Evolutionary conservation across 2,797 vertebrate species (phyloP).

Genomic region (Clangula hyemalis): DNA sequence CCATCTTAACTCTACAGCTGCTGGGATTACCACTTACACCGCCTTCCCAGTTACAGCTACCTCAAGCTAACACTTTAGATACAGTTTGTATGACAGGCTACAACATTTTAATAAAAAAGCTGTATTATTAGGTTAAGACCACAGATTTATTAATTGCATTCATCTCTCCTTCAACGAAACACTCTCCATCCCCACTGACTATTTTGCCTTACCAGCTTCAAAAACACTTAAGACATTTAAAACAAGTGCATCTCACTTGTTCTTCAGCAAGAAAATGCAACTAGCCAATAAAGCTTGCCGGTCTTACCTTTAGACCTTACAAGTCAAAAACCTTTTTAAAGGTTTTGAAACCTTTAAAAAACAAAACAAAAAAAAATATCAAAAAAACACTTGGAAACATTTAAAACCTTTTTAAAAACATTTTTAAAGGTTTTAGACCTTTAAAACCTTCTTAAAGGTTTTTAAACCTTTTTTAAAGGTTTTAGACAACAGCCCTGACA

Average conservation of each 20-base stretch:
- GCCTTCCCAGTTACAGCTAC: not conserved
- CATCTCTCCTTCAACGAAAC: not conserved
- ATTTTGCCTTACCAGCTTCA: not conserved
- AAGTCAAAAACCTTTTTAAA: too few relatives aligned
- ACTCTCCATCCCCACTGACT: not conserved
- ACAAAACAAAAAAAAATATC: too few relatives aligned
- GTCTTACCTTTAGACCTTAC: too few relatives aligned
- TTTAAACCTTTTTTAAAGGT: too few relatives aligned
- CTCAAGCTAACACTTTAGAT: not conserved
- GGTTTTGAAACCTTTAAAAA: too few relatives aligned
- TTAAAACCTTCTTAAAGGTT: too few relatives aligned
- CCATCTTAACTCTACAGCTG: not conserved
- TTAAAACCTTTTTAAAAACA: too few relatives aligned
- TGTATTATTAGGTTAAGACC: not conserved
- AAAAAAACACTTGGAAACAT: too few relatives aligned
- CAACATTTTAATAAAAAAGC: not conserved
- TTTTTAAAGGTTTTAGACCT: too few relatives aligned
- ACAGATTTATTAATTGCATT: not conserved
- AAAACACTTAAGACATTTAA: not conserved
- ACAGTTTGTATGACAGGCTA: not conserved
- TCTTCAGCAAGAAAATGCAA: not conserved
- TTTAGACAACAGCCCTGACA: too few relatives aligned
- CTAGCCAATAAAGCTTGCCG: not conserved
- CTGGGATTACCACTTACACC: not conserved
- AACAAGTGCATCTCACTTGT: not conserved